Percentiles rank a stretch among this genome's conserved stretches.
Conservation (phyloP, 2,888 invertebrate genomes). For the Cephus runcator region DNA sequence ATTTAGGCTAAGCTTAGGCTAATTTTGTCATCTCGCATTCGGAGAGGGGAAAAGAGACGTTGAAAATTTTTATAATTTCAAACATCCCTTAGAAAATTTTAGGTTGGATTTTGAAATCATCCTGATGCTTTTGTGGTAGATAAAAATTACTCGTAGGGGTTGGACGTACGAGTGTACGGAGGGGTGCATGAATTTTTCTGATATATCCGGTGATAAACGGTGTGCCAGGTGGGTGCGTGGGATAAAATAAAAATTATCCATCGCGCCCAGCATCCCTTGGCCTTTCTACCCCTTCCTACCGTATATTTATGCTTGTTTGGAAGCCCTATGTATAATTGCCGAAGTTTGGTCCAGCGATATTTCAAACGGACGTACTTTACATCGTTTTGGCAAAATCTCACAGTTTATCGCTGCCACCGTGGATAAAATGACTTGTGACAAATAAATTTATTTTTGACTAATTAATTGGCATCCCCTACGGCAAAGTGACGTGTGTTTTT, state of each 20-base stretch:
- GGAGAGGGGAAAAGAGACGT: too few species aligned
- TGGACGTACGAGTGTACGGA: too few species aligned
- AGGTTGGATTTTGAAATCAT: too few species aligned
- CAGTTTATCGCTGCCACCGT: not conserved
- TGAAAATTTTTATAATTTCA: too few species aligned
- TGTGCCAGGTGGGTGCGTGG: constrained; percentile 18
- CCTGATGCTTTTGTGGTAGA: too few species aligned
- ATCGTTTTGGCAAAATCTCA: not conserved
- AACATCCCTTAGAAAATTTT: too few species aligned
- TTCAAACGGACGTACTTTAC: constrained; percentile 21
- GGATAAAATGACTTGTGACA: not conserved
- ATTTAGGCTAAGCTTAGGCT: too few species aligned
- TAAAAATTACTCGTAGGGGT: too few species aligned
- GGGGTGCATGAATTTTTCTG: constrained; percentile 1
- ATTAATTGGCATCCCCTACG: too few species aligned
- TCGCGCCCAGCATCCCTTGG: not conserved
- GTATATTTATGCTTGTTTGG: constrained; percentile 30
- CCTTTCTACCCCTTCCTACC: not conserved
- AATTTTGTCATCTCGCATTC: too few species aligned
- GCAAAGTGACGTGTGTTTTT: too few species aligned
- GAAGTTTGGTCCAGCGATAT: constrained; percentile 35
- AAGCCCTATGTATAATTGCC: constrained; percentile 35
- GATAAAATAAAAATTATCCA: constrained; percentile 33
- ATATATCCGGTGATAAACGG: constrained; percentile 18
- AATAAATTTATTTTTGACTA: not conserved